A percentile compares a stretch with the other conserved stretches of the same genome.
Evolutionary conservation across 2,113 vertebrate species (phyloP).

Genomic region (Pogonocichla stellata): DNA sequence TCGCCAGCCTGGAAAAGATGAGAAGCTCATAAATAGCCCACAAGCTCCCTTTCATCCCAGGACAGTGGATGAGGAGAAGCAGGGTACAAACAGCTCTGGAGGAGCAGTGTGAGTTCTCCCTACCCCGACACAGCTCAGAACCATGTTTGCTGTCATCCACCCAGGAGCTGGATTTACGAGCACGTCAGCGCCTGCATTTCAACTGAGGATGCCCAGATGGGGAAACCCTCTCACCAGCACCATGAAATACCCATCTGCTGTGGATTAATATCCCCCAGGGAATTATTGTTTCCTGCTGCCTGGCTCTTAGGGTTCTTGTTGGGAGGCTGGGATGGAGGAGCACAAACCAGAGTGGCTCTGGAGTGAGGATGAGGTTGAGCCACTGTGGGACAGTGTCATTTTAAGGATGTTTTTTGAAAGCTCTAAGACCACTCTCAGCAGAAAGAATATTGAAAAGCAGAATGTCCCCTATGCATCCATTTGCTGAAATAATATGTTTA

Average conservation of each 20-base stretch:
- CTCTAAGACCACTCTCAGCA: constrained; percentile 19
- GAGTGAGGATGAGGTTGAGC: constrained; percentile 31
- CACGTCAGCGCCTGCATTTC: neutral
- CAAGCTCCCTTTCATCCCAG: neutral
- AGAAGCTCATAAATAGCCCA: neutral
- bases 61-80: neutral
- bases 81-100: neutral
- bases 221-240: constrained; percentile 31
- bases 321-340: neutral
- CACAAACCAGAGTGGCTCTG: neutral
- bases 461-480: constrained; percentile 38
- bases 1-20: neutral
- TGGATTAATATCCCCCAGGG: constrained; percentile 8
- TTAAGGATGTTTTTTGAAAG: neutral
- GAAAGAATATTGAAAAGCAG: constrained; percentile 52
- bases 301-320: neutral
- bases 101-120: neutral
- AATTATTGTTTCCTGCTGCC: constrained; percentile 51
- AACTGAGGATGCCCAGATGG: constrained; percentile 31
- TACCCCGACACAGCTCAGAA: neutral
- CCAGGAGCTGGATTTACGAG: constrained; percentile 27
- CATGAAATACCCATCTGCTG: constrained; percentile 44
- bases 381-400: neutral
- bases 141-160: constrained; percentile 26
- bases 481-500: constrained; percentile 63